phyloP scores from a whole-genome alignment of 1,140 invertebrate species.

The Euwallacea similis region DNA sequence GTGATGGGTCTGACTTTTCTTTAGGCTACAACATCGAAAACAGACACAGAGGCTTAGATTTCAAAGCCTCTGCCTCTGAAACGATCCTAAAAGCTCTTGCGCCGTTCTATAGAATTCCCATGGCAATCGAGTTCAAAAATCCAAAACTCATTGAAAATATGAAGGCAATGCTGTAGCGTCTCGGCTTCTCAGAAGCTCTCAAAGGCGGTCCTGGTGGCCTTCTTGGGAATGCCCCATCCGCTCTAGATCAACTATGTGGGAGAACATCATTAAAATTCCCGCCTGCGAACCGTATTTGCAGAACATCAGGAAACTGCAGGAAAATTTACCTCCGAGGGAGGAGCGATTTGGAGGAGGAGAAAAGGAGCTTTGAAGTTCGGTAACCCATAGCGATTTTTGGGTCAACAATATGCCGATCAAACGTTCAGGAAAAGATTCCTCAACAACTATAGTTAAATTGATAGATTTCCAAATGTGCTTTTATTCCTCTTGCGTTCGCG shows the following conservation, averaged over 20 bases:
- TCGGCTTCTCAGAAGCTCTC: slow-evolving; percentile 43
- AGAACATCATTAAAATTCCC: neutral
- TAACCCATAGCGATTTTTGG: slow-evolving; percentile 66
- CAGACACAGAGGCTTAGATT: slow-evolving; percentile 56
- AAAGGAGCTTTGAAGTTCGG: slow-evolving; percentile 56
- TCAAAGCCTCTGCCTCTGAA: slow-evolving; percentile 55
- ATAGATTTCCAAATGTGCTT: slow-evolving; percentile 65
- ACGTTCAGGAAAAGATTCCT: neutral
- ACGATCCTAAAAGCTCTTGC: slow-evolving; percentile 57
- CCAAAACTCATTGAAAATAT: slow-evolving; percentile 56
- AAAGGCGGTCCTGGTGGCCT: neutral
- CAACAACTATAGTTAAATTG: slow-evolving; percentile 56
- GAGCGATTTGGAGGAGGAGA: neutral
- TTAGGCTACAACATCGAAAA: slow-evolving; percentile 56
- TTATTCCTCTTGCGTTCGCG: slow-evolving; percentile 57
- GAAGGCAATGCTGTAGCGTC: slow-evolving; percentile 9
- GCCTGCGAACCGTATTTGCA: neutral
- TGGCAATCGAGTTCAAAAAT: slow-evolving; percentile 58
- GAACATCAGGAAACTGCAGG: neutral
- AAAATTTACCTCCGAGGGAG: neutral
- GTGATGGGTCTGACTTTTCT: neutral
- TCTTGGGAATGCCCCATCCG: neutral
- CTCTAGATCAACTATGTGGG: neutral
- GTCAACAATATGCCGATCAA: slow-evolving; percentile 61
- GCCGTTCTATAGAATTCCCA: slow-evolving; percentile 60